These are phyloP conservation scores for Dysdera silvatica DNA, from an alignment of 1,140 invertebrate species.

Conservation along the genomic window DNA sequence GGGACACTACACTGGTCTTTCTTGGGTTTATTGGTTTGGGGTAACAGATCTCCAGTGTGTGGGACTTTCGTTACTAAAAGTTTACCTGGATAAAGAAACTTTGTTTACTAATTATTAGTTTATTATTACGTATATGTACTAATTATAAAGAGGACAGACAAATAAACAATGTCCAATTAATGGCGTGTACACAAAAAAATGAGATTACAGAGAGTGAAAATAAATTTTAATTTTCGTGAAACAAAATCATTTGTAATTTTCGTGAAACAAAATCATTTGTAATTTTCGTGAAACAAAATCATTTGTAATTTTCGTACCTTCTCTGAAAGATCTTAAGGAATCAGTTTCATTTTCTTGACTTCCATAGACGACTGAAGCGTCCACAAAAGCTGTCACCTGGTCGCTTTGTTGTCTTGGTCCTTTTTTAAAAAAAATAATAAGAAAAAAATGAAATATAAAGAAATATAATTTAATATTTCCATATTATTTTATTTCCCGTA, in stretches of 20 bases:
- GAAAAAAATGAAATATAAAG: too few relatives aligned
- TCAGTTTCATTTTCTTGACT: conserved; percentile 43
- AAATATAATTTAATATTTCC: too few relatives aligned
- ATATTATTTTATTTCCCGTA: too few relatives aligned
- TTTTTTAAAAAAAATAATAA: not conserved
- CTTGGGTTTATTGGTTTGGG: conserved; percentile 33
- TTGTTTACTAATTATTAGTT: not conserved
- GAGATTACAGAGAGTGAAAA: too few relatives aligned
- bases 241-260: too few relatives aligned
- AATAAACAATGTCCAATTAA: too few relatives aligned
- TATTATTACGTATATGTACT: too few relatives aligned
- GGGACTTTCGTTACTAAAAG: conserved; percentile 13
- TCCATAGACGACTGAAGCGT: conserved; percentile 62
- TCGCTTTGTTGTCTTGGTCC: conserved; percentile 55
- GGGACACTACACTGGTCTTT: conserved; percentile 36
- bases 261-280: not conserved
- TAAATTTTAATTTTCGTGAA: too few relatives aligned
- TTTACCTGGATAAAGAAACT: conserved; percentile 1
- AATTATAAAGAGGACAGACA: too few relatives aligned
- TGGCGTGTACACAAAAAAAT: too few relatives aligned
- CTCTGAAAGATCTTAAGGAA: conserved; percentile 23
- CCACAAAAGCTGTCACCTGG: conserved; percentile 60
- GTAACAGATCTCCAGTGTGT: conserved; percentile 33
- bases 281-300: not conserved
- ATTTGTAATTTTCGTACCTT: conserved; percentile 6